Evolutionary conservation across 2,888 invertebrate species (phyloP).

Genomic region (Parapristionchus giblindavisi): DNA sequence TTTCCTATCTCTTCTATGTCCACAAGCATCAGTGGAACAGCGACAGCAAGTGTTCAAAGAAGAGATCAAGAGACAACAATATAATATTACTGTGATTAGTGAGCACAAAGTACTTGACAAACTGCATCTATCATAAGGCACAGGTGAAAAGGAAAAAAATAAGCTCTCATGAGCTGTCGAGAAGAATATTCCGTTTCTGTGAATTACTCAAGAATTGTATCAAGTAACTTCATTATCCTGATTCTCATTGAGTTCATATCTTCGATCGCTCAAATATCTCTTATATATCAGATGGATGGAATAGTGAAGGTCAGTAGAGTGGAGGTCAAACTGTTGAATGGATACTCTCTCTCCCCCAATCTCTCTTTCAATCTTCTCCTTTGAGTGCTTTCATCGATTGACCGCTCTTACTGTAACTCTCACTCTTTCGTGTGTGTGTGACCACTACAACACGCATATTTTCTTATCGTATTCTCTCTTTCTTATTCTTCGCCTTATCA

Average conservation of each 20-base stretch:
- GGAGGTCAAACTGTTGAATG: conserved; percentile 16
- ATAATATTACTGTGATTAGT: too few relatives aligned
- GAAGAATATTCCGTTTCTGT: too few relatives aligned
- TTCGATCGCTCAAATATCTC: conserved; percentile 25
- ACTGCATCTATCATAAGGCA: too few relatives aligned
- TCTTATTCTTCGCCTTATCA: conserved; percentile 6
- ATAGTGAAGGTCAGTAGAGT: conserved; percentile 38
- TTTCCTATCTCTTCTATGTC: not conserved
- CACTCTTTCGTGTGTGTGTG: not conserved
- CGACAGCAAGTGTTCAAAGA: not conserved
- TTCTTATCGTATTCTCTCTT: conserved; percentile 34
- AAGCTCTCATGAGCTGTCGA: too few relatives aligned
- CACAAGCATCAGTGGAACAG: conserved; percentile 14
- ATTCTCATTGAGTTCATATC: too few relatives aligned
- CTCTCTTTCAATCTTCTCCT: too few relatives aligned
- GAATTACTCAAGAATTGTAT: too few relatives aligned
- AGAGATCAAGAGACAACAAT: too few relatives aligned
- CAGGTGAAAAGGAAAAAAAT: too few relatives aligned
- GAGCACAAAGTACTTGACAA: too few relatives aligned
- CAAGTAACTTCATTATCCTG: too few relatives aligned
- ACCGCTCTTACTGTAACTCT: not conserved
- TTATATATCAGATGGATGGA: conserved; percentile 38
- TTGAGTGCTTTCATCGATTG: conserved; percentile 18
- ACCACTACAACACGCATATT: not conserved
- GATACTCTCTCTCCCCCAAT: too few relatives aligned